These are phyloP conservation scores for Hydrolagus affinis DNA, from an alignment of 2,113 vertebrate species.

Conservation along the genomic window DNA sequence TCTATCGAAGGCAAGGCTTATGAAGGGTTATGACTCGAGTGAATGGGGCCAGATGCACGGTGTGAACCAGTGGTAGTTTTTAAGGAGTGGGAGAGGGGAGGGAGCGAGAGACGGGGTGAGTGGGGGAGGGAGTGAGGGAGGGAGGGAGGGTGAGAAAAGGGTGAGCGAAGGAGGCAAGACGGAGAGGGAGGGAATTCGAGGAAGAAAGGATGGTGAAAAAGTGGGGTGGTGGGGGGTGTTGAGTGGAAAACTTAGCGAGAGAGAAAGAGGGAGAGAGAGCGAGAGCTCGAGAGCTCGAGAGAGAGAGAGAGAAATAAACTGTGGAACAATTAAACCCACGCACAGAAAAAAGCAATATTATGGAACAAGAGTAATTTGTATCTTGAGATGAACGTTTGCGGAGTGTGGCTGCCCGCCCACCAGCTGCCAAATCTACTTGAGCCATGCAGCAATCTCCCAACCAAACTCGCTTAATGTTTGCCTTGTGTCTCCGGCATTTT, in stretches of 20 bases:
- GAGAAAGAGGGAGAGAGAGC: no score
- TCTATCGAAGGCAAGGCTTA: no score
- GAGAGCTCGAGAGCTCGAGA: background rate
- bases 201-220: background rate
- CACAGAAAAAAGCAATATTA: slow-evolving; percentile 10
- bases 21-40: no score
- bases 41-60: no score
- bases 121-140: no score
- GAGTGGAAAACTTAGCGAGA: no score
- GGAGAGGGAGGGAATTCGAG: no score
- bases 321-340: background rate
- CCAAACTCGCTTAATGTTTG: slow-evolving; percentile 16
- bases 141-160: no score
- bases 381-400: background rate
- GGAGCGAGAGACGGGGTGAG: no score
- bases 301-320: background rate
- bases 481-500: background rate
- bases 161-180: no score
- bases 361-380: background rate
- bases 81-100: no score
- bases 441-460: slow-evolving; percentile 11
- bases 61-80: no score
- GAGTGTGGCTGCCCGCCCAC: slow-evolving; percentile 1
- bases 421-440: slow-evolving; percentile 10
- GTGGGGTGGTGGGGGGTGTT: background rate